phyloP scores from a whole-genome alignment of 2,797 vertebrate species.

The Natrix natrix region DNA sequence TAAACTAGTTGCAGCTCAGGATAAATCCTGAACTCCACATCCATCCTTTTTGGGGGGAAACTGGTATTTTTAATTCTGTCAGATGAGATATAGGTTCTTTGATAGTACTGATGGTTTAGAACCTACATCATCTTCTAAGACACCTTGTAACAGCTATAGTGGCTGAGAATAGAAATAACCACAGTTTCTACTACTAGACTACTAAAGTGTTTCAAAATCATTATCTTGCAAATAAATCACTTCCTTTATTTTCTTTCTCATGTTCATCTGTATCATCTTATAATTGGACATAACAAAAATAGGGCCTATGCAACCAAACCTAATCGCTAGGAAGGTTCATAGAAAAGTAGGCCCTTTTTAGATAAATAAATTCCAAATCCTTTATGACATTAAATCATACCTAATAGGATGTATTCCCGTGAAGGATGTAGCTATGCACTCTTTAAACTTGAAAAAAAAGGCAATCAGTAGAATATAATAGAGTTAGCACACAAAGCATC shows the following conservation, averaged over 20 bases:
- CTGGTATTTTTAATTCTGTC: no score
- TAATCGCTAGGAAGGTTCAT: background rate
- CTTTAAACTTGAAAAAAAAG: background rate
- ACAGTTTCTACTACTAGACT: background rate
- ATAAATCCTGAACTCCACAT: no score
- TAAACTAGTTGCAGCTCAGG: no score
- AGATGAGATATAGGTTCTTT: background rate
- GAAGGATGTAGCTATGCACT: background rate
- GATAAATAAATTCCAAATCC: background rate
- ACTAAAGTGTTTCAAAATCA: background rate
- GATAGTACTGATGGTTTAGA: background rate
- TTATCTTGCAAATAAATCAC: background rate
- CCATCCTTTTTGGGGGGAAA: no score
- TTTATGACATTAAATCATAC: background rate
- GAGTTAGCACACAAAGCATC: background rate
- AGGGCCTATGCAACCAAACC: background rate
- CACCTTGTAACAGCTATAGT: background rate
- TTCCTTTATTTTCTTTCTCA: background rate
- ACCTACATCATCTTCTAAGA: background rate
- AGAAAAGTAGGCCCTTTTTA: background rate
- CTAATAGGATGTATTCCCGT: background rate
- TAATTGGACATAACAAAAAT: background rate
- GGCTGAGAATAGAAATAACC: background rate
- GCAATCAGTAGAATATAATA: background rate
- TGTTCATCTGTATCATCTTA: background rate